Evolutionary conservation across 2,113 vertebrate genomes (phyloP), one percentile per base, ranked within the genome.

Genomic region (Hoplias malabaricus): DNA sequence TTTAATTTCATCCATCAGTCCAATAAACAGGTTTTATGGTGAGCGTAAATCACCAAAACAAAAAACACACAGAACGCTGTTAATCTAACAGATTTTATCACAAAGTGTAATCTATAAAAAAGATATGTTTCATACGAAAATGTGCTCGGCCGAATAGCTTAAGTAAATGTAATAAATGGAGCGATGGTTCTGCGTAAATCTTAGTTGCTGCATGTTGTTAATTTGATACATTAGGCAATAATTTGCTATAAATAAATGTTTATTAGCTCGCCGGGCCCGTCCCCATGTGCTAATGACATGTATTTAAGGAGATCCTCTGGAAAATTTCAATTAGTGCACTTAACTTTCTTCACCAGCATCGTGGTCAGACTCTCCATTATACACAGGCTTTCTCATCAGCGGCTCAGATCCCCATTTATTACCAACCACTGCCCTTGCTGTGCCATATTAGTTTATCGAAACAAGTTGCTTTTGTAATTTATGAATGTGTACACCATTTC

Each of bases 211-310:
- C 94, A 95, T 93, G 96, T 94, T 96, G 96, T 99, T 99, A 99
- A 97, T 97, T 95, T 98, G 96, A 98, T 96, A 94, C 94, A 99
- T 98, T 97, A 94, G 96, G 95, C 93, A 94, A 98, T 97, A 95
- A 96, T 98, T 96, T 95, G 94, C 92, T 94, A 96, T 98, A 97
- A 99, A 99, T 99, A 98, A 98, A 94, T 98, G 94, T 98, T 98
- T 98, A 98, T 96, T 96, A 95, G 94, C 93, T 89, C 87, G 93
- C 93, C 92, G 90, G 90, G 91, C 90, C 93, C 92, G 91, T 94
- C 93, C 91, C 85, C 71, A 88, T 92, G 93, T 92, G 94, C 94
- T 95, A 94, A 91, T 90, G 86, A 90, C 87, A 78, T 85, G 83
- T 87, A 86, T 84, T 88, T 88, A 83, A 85, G 79, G 85, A 87